phyloP scores from a whole-genome alignment of 2,797 vertebrate species.

The Pyrocephalus nanus region DNA sequence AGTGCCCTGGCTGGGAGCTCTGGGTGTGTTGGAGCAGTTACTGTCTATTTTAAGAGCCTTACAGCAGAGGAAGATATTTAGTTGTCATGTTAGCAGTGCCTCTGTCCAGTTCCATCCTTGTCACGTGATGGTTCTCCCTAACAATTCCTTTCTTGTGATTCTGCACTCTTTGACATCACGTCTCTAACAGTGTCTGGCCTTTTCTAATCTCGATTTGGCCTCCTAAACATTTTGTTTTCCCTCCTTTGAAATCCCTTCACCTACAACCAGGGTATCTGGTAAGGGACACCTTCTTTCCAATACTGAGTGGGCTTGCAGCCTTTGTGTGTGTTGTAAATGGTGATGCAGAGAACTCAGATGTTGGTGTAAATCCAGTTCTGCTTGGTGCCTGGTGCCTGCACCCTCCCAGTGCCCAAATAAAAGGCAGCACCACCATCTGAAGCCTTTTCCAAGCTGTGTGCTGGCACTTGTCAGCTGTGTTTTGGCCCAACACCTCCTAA shows the following conservation, averaged over 20 bases:
- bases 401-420: background rate
- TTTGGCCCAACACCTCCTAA: background rate
- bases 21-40: background rate
- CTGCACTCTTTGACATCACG: background rate
- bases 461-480: background rate
- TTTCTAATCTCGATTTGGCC: background rate
- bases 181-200: background rate
- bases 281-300: background rate
- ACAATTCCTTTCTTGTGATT: background rate
- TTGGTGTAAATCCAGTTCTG: background rate
- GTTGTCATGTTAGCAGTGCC: background rate
- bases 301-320: background rate
- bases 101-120: background rate
- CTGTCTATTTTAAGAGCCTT: background rate
- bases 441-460: background rate
- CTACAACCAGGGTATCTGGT: background rate
- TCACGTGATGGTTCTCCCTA: accelerated
- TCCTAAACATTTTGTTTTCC: background rate
- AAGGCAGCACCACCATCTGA: background rate
- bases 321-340: background rate
- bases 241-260: background rate
- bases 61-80: background rate
- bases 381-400: background rate
- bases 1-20: background rate
- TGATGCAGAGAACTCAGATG: background rate